phyloP scores from a whole-genome alignment of 2,888 invertebrate genomes.

The Melanchra persicariae region DNA sequence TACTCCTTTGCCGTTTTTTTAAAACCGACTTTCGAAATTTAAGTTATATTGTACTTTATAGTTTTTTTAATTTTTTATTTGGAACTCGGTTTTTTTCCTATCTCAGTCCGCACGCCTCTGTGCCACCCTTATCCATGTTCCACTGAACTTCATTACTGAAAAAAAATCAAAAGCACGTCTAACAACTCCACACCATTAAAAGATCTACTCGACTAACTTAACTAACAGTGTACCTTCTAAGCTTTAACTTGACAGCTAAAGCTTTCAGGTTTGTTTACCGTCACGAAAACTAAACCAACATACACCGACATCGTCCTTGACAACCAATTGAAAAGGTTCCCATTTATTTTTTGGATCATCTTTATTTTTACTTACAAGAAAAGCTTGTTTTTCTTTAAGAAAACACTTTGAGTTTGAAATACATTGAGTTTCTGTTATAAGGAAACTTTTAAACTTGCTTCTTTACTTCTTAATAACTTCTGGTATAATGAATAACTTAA shows the following conservation, averaged over 20 bases:
- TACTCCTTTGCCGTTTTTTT: too few relatives aligned
- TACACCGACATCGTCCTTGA: slow-evolving; percentile 28
- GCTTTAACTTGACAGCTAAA: slow-evolving; percentile 30
- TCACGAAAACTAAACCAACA: slow-evolving; percentile 25
- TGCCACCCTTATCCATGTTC: background rate
- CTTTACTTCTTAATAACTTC: background rate
- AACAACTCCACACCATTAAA: background rate
- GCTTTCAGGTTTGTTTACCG: slow-evolving; percentile 46
- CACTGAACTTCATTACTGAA: background rate
- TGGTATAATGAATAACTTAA: too few relatives aligned
- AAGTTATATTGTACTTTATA: too few relatives aligned
- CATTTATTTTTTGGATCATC: background rate
- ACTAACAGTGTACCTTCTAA: background rate
- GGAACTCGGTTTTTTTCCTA: too few relatives aligned
- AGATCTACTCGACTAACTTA: slow-evolving; percentile 3
- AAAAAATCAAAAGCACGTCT: background rate
- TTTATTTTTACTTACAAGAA: slow-evolving; percentile 12
- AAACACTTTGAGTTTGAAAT: too few relatives aligned
- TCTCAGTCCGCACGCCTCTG: too few relatives aligned
- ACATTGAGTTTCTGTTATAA: background rate
- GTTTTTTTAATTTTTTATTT: too few relatives aligned
- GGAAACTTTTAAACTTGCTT: background rate
- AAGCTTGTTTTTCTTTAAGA: slow-evolving; percentile 15
- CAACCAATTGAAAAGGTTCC: slow-evolving; percentile 31
- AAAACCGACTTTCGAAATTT: too few relatives aligned